Base-by-base conservation (phyloP, 2,113 vertebrate genomes). In the Engystomops pustulosus region DNA sequence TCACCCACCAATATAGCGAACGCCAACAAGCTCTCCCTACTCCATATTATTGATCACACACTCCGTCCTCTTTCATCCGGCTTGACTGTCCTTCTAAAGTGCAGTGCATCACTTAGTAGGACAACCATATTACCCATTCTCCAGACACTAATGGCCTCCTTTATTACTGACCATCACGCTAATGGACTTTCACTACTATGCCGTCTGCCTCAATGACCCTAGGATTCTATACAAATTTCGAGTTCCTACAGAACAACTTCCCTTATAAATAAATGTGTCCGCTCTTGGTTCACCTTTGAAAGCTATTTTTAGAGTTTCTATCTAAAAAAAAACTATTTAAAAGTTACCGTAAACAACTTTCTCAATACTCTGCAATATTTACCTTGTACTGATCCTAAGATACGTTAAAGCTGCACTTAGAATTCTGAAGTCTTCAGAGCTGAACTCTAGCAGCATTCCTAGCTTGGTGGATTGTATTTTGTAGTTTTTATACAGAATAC, bases 91-190 rank as follows among this genome's bases (percentile, higher is more conserved):
- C 60, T 53, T 76, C 75, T 41, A 41, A 34, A 20, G 34, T 41
- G 58, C 58, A 65, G 58, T 80, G 23, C 58, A 80, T 65, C 78
- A 80, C 78, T 80, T 65, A 65, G 78, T 41, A 67, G 78, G 78
- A 67, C 55, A 67, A 47, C 55, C 55, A 34, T 80, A 80, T 80
- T 80, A 80, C 58, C 58, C 78, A 65, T 80, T 79, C 44, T 41
- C 53, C 34, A 41, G 75, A 55, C 51, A 78, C 34, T 78, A 78
- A 78, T 78, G 75, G 75, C 25, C 51, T 78, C 32, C 53, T 78
- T 78, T 58, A 78, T 78, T 78, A 60, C 51, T 78, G 75, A 60
- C 75, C 51, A 78, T 78, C 75, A 78, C 75, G 41, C 53, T 78
- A 78, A 78, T 78, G 75, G 51, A 78, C 32, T 58, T 77, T 78